Evolutionary conservation across 2,113 vertebrate species (phyloP).

Genomic region (Callipepla californica): DNA sequence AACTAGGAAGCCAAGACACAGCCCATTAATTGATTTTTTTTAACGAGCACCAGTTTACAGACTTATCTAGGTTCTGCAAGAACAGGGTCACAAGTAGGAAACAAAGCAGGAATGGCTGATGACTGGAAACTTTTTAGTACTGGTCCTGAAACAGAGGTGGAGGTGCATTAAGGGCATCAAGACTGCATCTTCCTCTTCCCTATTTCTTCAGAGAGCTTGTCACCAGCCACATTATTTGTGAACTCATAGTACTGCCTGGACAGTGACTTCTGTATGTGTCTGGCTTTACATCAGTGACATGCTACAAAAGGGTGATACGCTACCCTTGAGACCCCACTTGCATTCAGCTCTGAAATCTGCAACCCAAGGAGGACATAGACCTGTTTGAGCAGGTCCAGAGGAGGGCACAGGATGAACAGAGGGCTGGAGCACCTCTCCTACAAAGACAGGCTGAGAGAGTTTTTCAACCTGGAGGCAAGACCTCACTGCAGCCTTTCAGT

Average conservation of each 20-base stretch:
- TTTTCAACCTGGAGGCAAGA: neutral
- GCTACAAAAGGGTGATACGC: neutral
- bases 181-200: neutral
- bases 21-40: neutral
- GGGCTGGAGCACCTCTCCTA: neutral
- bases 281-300: neutral
- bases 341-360: neutral
- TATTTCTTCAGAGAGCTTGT: constrained; percentile 26
- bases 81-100: neutral
- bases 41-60: neutral
- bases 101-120: neutral
- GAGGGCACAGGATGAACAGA: neutral
- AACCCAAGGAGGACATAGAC: neutral
- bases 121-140: neutral
- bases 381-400: neutral
- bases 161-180: neutral
- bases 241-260: neutral
- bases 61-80: neutral
- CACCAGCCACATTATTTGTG: neutral
- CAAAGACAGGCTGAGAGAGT: neutral
- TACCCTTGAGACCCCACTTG: neutral
- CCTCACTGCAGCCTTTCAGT: neutral
- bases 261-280: neutral
- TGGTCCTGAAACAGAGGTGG: neutral
- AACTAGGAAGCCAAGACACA: neutral